Percentiles rank a stretch among this genome's conserved stretches.
These are phyloP conservation scores for Rachycentron canadum DNA, from an alignment of 2,797 vertebrate species.

Conservation along the genomic window DNA sequence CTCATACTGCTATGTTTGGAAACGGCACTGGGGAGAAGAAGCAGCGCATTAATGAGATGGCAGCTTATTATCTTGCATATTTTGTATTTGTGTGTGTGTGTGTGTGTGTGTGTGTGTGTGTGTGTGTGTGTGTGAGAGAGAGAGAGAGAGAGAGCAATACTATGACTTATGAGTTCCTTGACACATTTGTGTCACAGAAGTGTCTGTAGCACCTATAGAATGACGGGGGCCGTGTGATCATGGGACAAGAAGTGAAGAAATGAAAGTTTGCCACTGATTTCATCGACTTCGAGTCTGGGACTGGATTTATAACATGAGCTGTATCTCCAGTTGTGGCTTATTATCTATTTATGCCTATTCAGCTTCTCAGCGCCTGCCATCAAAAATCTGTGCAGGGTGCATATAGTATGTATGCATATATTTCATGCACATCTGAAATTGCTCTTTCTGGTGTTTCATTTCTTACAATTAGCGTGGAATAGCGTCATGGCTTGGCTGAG, in stretches of 20 bases:
- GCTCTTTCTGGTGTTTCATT: conserved; percentile 10
- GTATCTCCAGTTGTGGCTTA: conserved; percentile 58
- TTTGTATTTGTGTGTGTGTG: conserved; percentile 24
- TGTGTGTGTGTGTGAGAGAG: not conserved
- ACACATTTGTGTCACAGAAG: conserved; percentile 58
- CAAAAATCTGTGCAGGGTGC: conserved; percentile 11
- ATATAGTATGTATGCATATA: conserved; percentile 9
- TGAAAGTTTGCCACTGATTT: conserved; percentile 73
- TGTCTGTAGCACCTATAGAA: conserved; percentile 61
- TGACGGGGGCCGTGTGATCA: conserved; percentile 38
- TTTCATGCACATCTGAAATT: conserved; percentile 28
- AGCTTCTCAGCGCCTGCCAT: conserved; percentile 14
- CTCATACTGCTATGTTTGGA: conserved; percentile 60
- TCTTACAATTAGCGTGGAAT: conserved; percentile 16
- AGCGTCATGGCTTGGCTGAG: conserved; percentile 29
- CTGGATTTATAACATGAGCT: conserved; percentile 69
- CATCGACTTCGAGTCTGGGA: conserved; percentile 36
- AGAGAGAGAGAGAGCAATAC: conserved; percentile 11
- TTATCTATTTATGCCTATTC: conserved; percentile 16
- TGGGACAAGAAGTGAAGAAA: conserved; percentile 51
- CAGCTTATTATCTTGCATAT: conserved; percentile 62
- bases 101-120: conserved; percentile 21
- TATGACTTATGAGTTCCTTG: conserved; percentile 62
- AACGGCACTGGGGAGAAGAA: conserved; percentile 34
- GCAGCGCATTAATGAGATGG: conserved; percentile 63